phyloP scores from a whole-genome alignment of 2,888 invertebrate species.

The Polyommatus iphigenia region DNA sequence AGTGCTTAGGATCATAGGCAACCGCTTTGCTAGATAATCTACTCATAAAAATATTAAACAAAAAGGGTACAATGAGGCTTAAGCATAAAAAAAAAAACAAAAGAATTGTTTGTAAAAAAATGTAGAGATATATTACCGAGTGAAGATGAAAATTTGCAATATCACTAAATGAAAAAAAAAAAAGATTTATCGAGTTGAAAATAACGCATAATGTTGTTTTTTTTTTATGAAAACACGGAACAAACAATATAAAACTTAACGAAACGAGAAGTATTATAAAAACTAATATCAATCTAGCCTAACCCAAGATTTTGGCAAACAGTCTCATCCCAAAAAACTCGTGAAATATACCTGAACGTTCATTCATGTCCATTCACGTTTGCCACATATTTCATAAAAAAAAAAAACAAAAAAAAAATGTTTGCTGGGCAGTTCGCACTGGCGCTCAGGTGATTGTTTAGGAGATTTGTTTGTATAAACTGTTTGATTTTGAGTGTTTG shows the following conservation, averaged over 20 bases:
- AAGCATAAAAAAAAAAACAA: background rate
- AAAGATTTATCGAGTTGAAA: too few relatives aligned
- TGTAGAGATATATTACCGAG: background rate
- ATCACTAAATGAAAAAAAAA: too few relatives aligned
- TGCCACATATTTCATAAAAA: conserved; percentile 37
- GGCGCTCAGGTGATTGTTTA: conserved; percentile 21
- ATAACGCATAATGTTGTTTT: too few relatives aligned
- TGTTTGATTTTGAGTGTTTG: conserved; percentile 15
- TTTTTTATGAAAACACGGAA: too few relatives aligned
- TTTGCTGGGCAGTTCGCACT: conserved; percentile 26
- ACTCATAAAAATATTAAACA: background rate
- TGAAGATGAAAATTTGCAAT: too few relatives aligned
- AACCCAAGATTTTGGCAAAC: conserved; percentile 5
- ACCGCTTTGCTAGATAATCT: background rate
- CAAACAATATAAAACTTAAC: background rate
- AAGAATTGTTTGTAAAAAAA: background rate
- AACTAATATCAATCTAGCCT: background rate
- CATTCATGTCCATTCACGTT: conserved; percentile 60
- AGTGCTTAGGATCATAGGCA: background rate
- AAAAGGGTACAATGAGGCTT: background rate
- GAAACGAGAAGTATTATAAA: background rate
- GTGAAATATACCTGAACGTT: conserved; percentile 43
- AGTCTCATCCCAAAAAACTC: background rate
- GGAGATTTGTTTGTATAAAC: conserved; percentile 18
- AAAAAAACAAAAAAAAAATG: background rate